Conservation (phyloP, 2,113 vertebrate genomes). For the Heteronetta atricapilla region DNA sequence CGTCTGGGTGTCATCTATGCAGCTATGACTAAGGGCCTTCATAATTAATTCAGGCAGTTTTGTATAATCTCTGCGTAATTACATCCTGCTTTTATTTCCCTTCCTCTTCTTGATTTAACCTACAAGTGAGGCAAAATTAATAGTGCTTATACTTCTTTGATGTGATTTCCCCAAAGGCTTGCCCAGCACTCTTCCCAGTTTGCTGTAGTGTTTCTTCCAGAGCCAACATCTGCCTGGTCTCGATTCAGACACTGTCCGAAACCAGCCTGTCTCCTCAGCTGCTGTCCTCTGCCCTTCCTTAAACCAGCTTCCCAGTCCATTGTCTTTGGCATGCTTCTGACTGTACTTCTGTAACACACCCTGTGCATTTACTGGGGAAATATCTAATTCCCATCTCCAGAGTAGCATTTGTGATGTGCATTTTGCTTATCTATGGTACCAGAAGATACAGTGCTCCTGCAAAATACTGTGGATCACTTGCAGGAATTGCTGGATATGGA, state of each 20-base stretch:
- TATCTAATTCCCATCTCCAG: not conserved
- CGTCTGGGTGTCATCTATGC: not conserved
- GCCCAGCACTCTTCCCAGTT: not conserved
- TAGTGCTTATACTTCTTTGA: not conserved
- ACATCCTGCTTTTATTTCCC: not conserved
- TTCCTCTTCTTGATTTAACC: not conserved
- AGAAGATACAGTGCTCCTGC: not conserved
- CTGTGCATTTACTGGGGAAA: not conserved
- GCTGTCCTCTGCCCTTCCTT: not conserved
- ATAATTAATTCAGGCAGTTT: not conserved
- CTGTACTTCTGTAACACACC: not conserved
- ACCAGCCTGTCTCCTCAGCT: not conserved
- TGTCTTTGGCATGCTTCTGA: not conserved
- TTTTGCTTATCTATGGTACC: not conserved
- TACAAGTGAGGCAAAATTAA: not conserved
- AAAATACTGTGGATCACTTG: accelerated
- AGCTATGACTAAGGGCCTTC: not conserved
- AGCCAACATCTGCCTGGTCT: accelerated
- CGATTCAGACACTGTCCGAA: not conserved
- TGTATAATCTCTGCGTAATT: not conserved
- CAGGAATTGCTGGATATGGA: not conserved
- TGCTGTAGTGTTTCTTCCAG: not conserved
- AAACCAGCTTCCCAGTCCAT: not conserved
- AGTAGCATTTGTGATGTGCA: too few relatives aligned
- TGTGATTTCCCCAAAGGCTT: not conserved